phyloP scores from a whole-genome alignment of 2,888 invertebrate genomes.

The Drosophila parthenogenetica region DNA sequence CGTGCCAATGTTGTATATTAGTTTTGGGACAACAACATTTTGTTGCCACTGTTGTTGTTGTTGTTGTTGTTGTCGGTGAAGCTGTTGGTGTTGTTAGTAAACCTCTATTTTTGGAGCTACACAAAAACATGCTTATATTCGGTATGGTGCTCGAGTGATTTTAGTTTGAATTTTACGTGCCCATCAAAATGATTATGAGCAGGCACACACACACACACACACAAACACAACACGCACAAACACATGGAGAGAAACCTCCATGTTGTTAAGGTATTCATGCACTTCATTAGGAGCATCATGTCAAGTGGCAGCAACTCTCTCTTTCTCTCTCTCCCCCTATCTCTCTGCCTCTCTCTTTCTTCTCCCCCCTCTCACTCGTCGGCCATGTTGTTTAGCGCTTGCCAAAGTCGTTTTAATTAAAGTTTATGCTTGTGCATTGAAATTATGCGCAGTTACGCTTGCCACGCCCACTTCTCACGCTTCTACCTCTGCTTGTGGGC shows the following conservation, averaged over 20 bases:
- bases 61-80: conserved; percentile 33
- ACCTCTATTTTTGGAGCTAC: conserved; percentile 31
- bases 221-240: conserved; percentile 1
- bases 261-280: conserved; percentile 70
- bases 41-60: conserved; percentile 6
- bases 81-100: conserved; percentile 29
- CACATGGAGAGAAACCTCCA: conserved; percentile 22
- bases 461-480: not conserved
- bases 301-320: conserved; percentile 49
- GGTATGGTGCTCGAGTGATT: conserved; percentile 65
- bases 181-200: conserved; percentile 76
- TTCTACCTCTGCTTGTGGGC: conserved; percentile 6
- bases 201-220: conserved; percentile 12
- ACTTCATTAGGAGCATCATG: conserved; percentile 71
- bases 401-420: conserved; percentile 72
- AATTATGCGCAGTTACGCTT: conserved; percentile 59
- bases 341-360: not conserved
- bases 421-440: conserved; percentile 65
- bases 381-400: conserved; percentile 55
- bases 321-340: not conserved
- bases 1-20: conserved; percentile 75
- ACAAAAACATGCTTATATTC: conserved; percentile 10
- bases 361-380: not conserved
- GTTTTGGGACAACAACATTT: conserved; percentile 48
- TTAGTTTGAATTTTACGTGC: conserved; percentile 75